These are phyloP conservation scores for Phalangium opilio DNA, from an alignment of 2,888 invertebrate genomes.

Conservation along the genomic window DNA sequence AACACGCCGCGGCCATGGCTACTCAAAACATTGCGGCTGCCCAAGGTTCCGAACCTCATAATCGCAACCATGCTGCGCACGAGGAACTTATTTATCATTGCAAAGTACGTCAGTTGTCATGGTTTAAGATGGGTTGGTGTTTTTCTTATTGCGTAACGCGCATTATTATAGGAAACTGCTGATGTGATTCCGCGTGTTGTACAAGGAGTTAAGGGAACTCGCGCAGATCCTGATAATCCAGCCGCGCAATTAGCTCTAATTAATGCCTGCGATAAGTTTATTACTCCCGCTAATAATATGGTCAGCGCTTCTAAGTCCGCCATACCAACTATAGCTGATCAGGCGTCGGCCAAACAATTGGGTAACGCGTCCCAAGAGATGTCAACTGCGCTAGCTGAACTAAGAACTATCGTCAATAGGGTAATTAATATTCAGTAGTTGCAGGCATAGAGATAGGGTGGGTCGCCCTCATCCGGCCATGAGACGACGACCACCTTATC, in stretches of 20 bases:
- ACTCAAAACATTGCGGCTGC: conserved; percentile 82
- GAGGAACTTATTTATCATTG: conserved; percentile 61
- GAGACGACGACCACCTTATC: too few relatives aligned
- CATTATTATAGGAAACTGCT: conserved; percentile 37
- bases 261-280: conserved; percentile 64
- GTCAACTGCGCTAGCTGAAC: conserved; percentile 43
- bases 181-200: conserved; percentile 66
- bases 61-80: conserved; percentile 48
- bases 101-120: conserved; percentile 30
- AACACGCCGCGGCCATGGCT: conserved; percentile 69
- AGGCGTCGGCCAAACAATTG: conserved; percentile 56
- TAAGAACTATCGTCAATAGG: conserved; percentile 37
- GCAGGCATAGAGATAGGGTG: too few relatives aligned
- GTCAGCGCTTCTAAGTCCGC: conserved; percentile 61
- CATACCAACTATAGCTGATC: conserved; percentile 65
- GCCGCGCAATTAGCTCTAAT: conserved; percentile 64
- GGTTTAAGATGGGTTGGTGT: too few relatives aligned
- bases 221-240: conserved; percentile 51
- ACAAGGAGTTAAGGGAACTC: conserved; percentile 56
- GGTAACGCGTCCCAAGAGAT: conserved; percentile 50
- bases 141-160: neutral
- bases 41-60: conserved; percentile 60
- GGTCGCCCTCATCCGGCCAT: too few relatives aligned
- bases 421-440: conserved; percentile 16
- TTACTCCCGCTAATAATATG: conserved; percentile 55